Base-by-base conservation (phyloP, 2,113 vertebrate species). In the Lophochroa leadbeateri region DNA sequence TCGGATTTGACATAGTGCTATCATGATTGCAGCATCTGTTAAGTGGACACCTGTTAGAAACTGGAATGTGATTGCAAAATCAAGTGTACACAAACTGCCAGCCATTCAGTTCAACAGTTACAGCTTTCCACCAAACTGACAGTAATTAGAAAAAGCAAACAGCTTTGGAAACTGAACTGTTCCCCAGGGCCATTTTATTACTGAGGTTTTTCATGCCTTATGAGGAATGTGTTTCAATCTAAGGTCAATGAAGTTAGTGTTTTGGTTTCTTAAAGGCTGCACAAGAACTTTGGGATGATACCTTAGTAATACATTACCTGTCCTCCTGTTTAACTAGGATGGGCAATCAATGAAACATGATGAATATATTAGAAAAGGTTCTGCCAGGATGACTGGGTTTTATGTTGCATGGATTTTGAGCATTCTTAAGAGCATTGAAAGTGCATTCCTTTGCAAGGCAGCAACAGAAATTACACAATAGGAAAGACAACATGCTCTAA, bases 191-290 rank as follows among this genome's bases (percentile, higher is more conserved):
- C 17, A 47, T 55, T 79, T 67, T 71, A 41, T 64, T 70, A 78
- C 4, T 3, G 5, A 0, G 2, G 39, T 76, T 50, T 91, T 70
- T n/a, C 67, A 0, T 7, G 46, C 13, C 6, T 64, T 4, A 5
- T 17, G 6, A 76, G 12, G 21, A 63, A 90, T 55, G 50, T 35
- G 4, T 31, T 87, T 71, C 27, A 43, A 60, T 57, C 29, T n/a
- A 35, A 47, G 31, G 13, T 55, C 49, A 69, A 23, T 31, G 1
- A 70, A 77, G 28, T 57, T 19, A 29, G 7, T 24, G 28, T n/a
- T 68, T 77, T n/a, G 4, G 0, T 6, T 27, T 71, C 80, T 83
- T 55, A 20, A 82, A 92, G 27, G 27, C 6, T 71, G 4, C 15
- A 60, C 37, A 37, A 79, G 29, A 79, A 52, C 12, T 63, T 13